phyloP scores from a whole-genome alignment of 2,113 vertebrate species.

The Pollimyrus isidori region DNA sequence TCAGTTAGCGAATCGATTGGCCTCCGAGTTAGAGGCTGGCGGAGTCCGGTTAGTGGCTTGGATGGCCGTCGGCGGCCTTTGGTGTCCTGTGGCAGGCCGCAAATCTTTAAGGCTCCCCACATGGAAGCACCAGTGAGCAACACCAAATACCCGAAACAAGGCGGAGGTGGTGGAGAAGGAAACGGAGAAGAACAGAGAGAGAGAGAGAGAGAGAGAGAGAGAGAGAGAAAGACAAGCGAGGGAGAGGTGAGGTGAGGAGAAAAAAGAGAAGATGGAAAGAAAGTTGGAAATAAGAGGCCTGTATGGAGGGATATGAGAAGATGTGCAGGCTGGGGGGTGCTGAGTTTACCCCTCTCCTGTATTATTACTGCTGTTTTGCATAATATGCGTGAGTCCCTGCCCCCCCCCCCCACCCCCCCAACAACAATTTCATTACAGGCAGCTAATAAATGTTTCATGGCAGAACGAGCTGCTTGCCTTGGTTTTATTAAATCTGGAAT shows the following conservation, averaged over 20 bases:
- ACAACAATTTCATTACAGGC: slow-evolving; percentile 87
- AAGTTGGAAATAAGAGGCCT: neutral
- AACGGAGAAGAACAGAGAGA: neutral
- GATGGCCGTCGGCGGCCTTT: neutral
- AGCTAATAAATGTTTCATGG: slow-evolving; percentile 92
- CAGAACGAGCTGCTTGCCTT: slow-evolving; percentile 73
- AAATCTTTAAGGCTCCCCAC: neutral
- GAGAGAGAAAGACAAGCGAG: neutral
- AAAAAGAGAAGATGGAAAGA: neutral
- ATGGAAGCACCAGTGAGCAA: neutral
- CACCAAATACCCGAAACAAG: neutral
- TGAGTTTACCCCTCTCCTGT: slow-evolving; percentile 5
- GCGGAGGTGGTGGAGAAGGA: neutral
- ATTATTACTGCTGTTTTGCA: slow-evolving; percentile 72
- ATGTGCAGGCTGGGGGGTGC: neutral
- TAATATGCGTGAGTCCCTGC: slow-evolving; percentile 72
- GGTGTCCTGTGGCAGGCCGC: neutral
- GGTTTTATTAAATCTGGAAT: slow-evolving; percentile 85
- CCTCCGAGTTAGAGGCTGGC: neutral
- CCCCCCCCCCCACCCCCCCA: slow-evolving; percentile 59
- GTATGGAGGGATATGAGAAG: neutral
- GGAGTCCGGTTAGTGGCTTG: neutral
- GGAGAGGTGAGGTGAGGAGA: neutral
- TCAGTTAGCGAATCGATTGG: neutral
- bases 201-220: slow-evolving; percentile 6